Base-by-base conservation (phyloP, 2,113 vertebrate genomes). In the Neoarius graeffei region DNA sequence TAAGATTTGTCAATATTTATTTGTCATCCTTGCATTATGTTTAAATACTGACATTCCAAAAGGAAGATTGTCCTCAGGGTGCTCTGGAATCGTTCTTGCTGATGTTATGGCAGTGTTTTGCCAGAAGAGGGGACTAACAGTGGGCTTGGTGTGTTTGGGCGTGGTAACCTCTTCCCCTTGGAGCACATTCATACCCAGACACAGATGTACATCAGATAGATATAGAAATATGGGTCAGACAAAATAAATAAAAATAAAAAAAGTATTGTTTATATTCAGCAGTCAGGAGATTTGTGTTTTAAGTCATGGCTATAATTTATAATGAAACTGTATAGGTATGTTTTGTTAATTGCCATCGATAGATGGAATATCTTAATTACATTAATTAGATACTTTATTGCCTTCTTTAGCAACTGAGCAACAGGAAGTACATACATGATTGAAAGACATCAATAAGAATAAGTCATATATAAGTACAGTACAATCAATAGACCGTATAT, bases 121-220 rank as follows among this genome's bases (percentile, higher is more conserved):
- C 90, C 90, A 91, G 88, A 69, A 89, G 88, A 88, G 84, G 90
- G 86, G 27, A 60, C 80, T 82, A 42, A 76, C 57, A 81, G 86
- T 76, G 62, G 7, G 23, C 10, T 80, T 8, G 17, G 35, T 15
- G 5, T 25, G 82, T 83, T 90, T 84, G 90, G 90, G 90, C 76
- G 90, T 91, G 90, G 88, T 88, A 81, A 74, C 64, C 11, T 23
- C 77, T 81, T 82, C 85, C 66, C 20, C 35, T 60, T 74, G 57
- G 48, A 85, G 83, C 23, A 52, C 48, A 35, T 30, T 56, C 64
- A 79, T 50, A 30, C 30, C 57, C 20, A 64, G 62, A 85, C 57
- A 81, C 54, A 84, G 17, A 57, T 57, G 79, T 83, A 50, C 27
- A 56, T 83, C n/a, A 23, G 17, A 56, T 35, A 62, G 11, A 30